Evolutionary conservation across 2,113 vertebrate genomes (phyloP).

Genomic region (Motacilla tschutschensis): DNA sequence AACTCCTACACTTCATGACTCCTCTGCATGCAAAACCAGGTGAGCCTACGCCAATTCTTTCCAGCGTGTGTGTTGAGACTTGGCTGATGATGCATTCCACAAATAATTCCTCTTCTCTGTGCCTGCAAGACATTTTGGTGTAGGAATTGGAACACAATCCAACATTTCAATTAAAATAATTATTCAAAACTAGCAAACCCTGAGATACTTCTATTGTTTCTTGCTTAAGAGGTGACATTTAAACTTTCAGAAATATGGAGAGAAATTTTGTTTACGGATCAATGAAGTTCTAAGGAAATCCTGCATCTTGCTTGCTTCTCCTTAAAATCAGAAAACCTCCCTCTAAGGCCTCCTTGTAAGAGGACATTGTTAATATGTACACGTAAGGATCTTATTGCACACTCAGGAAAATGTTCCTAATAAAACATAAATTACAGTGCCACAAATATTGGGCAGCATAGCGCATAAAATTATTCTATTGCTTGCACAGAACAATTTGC

Average conservation of each 20-base stretch:
- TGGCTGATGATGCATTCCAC: constrained; percentile 55
- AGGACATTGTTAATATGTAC: neutral
- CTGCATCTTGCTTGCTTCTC: neutral
- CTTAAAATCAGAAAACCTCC: neutral
- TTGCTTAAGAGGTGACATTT: neutral
- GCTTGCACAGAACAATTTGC: neutral
- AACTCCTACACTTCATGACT: neutral
- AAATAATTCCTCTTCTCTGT: constrained; percentile 34
- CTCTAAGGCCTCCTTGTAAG: neutral
- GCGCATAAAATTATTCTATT: neutral
- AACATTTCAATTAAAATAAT: constrained; percentile 16
- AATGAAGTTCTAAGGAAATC: constrained; percentile 20
- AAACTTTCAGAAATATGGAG: neutral
- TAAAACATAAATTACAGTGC: neutral
- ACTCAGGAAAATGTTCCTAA: constrained; percentile 11
- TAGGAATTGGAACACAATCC: constrained; percentile 22
- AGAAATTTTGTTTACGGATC: neutral
- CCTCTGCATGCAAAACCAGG: constrained; percentile 15
- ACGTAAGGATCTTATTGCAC: neutral
- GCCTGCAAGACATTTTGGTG: constrained; percentile 29
- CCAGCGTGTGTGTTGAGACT: constrained; percentile 50
- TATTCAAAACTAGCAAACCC: neutral
- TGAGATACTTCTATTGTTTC: neutral
- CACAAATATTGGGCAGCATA: neutral
- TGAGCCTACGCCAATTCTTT: neutral